Conservation (phyloP, 2,888 invertebrate species). For the Ectropis crepuscularia region DNA sequence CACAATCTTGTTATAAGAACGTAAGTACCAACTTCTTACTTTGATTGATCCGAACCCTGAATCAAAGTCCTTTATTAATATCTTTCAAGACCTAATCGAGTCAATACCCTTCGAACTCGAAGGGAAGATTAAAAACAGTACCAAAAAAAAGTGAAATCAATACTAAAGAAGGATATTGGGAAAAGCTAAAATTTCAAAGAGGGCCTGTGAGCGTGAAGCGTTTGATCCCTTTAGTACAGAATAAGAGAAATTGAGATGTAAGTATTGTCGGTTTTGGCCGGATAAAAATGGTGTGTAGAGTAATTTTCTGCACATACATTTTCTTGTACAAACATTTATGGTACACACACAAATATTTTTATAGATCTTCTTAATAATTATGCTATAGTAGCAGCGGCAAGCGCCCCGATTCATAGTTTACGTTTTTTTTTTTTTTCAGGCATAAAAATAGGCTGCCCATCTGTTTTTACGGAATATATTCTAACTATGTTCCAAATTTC, state of each 20-base stretch:
- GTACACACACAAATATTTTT: too few species aligned
- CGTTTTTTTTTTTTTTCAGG: too few species aligned
- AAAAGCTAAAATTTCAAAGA: constrained; percentile 27
- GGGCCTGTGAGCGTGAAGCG: constrained; percentile 29
- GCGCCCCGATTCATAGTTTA: too few species aligned
- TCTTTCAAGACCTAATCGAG: constrained; percentile 1
- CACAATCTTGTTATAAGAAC: too few species aligned
- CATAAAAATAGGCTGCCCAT: too few species aligned
- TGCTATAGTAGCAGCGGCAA: too few species aligned
- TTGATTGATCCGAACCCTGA: not conserved
- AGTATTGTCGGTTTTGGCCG: not conserved
- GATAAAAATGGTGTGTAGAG: not conserved
- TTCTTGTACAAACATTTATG: too few species aligned
- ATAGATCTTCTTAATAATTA: too few species aligned
- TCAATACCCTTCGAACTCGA: constrained; percentile 7
- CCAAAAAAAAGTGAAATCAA: constrained; percentile 23
- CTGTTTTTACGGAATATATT: too few species aligned
- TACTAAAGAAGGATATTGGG: constrained; percentile 19
- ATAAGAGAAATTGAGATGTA: constrained; percentile 15
- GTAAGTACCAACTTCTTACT: too few species aligned
- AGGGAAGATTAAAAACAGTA: constrained; percentile 15
- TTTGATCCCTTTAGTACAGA: constrained; percentile 36
- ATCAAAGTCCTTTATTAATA: not conserved
- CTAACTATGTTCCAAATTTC: too few species aligned
- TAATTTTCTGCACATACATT: too few species aligned